Conservation (phyloP, 2,113 vertebrate species). For the Taxidea taxus region DNA sequence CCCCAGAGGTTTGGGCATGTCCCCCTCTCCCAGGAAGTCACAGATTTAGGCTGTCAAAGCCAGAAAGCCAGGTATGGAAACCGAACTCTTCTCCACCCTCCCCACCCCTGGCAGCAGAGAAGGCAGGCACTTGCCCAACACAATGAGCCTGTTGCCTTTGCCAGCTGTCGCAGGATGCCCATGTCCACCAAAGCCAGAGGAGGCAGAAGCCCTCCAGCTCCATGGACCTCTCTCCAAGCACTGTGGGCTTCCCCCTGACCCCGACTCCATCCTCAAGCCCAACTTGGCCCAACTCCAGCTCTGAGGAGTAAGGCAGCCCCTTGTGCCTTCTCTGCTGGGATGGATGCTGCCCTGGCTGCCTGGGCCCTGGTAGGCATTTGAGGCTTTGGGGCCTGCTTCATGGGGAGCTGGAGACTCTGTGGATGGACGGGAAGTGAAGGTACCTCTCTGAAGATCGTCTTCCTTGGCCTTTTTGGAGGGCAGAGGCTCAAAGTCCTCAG, state of each 20-base stretch:
- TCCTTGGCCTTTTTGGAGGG: conserved; percentile 87
- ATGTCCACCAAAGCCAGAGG: background rate
- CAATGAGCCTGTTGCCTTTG: background rate
- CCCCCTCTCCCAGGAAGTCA: background rate
- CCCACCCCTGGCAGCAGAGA: background rate
- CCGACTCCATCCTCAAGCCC: background rate
- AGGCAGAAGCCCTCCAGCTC: background rate
- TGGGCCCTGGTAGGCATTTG: background rate
- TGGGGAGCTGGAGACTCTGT: background rate
- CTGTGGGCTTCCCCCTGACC: background rate
- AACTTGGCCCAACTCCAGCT: background rate
- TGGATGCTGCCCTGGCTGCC: no score
- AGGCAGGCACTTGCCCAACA: background rate
- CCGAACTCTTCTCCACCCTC: background rate
- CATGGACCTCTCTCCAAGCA: background rate
- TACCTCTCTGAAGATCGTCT: conserved; percentile 94
- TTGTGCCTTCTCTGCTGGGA: fast-evolving
- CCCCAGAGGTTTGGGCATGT: background rate
- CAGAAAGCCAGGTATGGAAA: background rate
- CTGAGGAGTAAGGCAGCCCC: background rate
- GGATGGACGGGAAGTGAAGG: fast-evolving
- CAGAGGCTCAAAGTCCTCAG: conserved; percentile 83
- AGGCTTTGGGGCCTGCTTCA: background rate
- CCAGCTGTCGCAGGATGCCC: background rate
- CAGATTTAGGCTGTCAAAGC: background rate